Evolutionary conservation across 2,888 invertebrate genomes (phyloP).

Genomic region (Dicyrtoma fusca): DNA sequence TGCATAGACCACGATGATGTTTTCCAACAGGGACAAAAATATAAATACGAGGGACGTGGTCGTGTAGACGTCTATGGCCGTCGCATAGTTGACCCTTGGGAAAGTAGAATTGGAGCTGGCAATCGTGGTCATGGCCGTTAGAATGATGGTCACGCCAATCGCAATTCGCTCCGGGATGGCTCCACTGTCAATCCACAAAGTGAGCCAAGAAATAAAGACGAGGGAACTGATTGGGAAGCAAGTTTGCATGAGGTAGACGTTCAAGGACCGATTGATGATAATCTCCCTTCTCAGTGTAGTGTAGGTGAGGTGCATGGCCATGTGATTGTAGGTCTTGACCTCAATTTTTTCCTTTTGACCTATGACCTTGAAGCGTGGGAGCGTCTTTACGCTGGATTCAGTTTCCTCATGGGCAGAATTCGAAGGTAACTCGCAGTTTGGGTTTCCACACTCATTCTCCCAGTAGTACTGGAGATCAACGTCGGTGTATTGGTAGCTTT

Average conservation of each 20-base stretch:
- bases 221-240: neutral
- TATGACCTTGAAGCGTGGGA: neutral
- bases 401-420: too few species aligned
- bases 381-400: too few species aligned
- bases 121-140: neutral
- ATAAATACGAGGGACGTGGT: neutral
- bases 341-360: neutral
- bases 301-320: neutral
- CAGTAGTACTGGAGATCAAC: neutral
- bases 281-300: neutral
- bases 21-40: conserved; percentile 11
- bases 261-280: neutral
- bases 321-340: neutral
- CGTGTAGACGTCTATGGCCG: neutral
- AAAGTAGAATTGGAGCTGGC: neutral
- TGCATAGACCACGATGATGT: conserved; percentile 16
- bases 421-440: too few species aligned
- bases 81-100: conserved; percentile 9
- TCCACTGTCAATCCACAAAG: conserved; percentile 8
- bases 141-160: conserved; percentile 21
- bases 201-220: conserved; percentile 1
- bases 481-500: neutral
- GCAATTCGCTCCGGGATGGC: conserved; percentile 11
- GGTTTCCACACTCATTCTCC: neutral
- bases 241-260: neutral